These are phyloP conservation scores for Pherbina coryleti DNA, from an alignment of 2,888 invertebrate genomes.

Conservation along the genomic window DNA sequence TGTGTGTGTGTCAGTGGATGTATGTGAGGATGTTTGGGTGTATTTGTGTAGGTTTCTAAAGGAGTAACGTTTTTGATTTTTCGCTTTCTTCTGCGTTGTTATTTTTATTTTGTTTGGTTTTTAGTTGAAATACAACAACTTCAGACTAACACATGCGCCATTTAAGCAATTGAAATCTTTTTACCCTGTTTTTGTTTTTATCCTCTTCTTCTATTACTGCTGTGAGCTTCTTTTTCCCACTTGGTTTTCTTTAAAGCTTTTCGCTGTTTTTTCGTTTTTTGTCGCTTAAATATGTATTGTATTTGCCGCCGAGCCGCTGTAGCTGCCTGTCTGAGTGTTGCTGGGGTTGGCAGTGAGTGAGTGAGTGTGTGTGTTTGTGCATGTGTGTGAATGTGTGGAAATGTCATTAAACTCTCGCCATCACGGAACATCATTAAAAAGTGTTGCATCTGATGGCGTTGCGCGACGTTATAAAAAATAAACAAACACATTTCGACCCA, in stretches of 20 bases:
- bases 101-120: constrained; percentile 1
- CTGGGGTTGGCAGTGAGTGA: neutral
- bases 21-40: neutral
- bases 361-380: constrained; percentile 19
- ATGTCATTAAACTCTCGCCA: constrained; percentile 35
- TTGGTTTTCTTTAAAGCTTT: neutral
- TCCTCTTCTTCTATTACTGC: neutral
- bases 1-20: neutral
- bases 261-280: neutral
- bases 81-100: neutral
- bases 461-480: neutral
- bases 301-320: neutral
- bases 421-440: constrained; percentile 29
- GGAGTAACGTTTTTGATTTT: constrained; percentile 11
- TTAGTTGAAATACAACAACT: constrained; percentile 20
- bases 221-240: neutral
- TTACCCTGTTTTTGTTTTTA: constrained; percentile 19
- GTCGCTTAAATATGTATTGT: neutral
- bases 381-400: constrained; percentile 11
- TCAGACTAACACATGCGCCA: constrained; percentile 60
- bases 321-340: neutral
- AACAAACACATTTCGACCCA: neutral
- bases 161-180: constrained; percentile 63
- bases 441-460: constrained; percentile 21
- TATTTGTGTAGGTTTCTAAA: neutral